Evolutionary conservation across 1,140 invertebrate species (phyloP).

Genomic region (Danaus plexippus): DNA sequence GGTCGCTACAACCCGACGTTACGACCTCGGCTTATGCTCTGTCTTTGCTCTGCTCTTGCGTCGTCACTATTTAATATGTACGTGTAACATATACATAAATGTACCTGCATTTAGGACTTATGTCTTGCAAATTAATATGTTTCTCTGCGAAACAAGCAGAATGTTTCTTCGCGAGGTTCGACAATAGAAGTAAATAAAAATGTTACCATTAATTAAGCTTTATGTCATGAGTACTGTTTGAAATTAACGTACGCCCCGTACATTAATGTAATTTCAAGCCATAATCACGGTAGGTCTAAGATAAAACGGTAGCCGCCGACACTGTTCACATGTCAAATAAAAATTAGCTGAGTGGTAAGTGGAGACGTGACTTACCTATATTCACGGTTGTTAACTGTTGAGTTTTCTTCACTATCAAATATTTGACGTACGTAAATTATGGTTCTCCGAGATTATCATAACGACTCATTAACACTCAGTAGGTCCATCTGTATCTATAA

Average conservation of each 20-base stretch:
- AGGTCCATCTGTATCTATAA: conserved; percentile 10
- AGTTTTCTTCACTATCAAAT: conserved; percentile 31
- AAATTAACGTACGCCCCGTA: conserved; percentile 6
- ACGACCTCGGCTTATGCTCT: conserved; percentile 52
- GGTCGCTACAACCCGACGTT: conserved; percentile 40
- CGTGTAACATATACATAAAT: no score
- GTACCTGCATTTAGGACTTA: no score
- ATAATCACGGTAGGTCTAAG: conserved; percentile 4
- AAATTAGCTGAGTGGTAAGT: conserved; percentile 29
- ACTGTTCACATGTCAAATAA: conserved; percentile 18
- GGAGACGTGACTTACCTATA: conserved; percentile 41
- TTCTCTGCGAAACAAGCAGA: no score
- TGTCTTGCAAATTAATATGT: no score
- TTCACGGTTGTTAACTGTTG: conserved; percentile 37
- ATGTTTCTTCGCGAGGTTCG: no score
- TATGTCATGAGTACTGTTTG: neutral
- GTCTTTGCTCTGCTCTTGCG: conserved; percentile 63
- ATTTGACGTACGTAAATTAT: conserved; percentile 34
- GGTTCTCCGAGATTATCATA: conserved; percentile 27
- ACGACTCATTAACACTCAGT: conserved; percentile 8
- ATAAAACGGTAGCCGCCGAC: conserved; percentile 10
- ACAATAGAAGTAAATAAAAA: no score
- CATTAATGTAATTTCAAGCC: neutral
- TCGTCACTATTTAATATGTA: conserved; percentile 42
- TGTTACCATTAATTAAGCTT: no score